These are phyloP conservation scores for Amphipyra berbera DNA, from an alignment of 2,888 invertebrate genomes.

Conservation along the genomic window DNA sequence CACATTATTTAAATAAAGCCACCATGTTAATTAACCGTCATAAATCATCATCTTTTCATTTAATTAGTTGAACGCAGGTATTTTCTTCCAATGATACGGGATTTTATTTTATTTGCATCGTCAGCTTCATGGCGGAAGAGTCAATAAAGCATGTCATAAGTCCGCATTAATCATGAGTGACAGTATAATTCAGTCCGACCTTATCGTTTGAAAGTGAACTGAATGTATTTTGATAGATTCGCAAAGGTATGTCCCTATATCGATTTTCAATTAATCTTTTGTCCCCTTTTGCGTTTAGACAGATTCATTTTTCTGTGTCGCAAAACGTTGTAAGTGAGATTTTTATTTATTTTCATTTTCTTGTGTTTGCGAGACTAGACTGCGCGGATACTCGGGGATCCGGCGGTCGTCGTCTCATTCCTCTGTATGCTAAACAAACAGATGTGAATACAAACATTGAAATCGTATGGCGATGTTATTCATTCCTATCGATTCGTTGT, in stretches of 20 bases:
- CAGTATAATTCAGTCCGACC: conserved; percentile 79
- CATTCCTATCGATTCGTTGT: conserved; percentile 76
- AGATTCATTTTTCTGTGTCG: conserved; percentile 78
- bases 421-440: conserved; percentile 80
- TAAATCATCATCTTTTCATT: conserved; percentile 62
- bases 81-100: conserved; percentile 67
- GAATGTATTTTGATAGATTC: conserved; percentile 85
- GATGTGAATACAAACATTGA: conserved; percentile 77
- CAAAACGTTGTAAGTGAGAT: conserved; percentile 69
- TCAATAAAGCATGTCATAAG: conserved; percentile 81
- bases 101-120: conserved; percentile 69
- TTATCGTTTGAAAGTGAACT: conserved; percentile 83
- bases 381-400: conserved; percentile 60
- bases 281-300: conserved; percentile 81
- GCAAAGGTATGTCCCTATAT: conserved; percentile 82
- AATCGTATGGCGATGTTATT: conserved; percentile 77
- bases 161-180: conserved; percentile 85
- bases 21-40: conserved; percentile 23
- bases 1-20: conserved; percentile 28
- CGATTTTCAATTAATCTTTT: conserved; percentile 88
- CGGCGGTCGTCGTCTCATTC: conserved; percentile 71
- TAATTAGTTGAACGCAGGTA: conserved; percentile 60
- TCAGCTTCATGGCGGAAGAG: conserved; percentile 63
- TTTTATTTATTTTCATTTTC: conserved; percentile 75
- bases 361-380: conserved; percentile 70